Evolutionary conservation across 2,888 invertebrate species (phyloP), one percentile per base, ranked within the genome.

Genomic region (Mythimna pallens): DNA sequence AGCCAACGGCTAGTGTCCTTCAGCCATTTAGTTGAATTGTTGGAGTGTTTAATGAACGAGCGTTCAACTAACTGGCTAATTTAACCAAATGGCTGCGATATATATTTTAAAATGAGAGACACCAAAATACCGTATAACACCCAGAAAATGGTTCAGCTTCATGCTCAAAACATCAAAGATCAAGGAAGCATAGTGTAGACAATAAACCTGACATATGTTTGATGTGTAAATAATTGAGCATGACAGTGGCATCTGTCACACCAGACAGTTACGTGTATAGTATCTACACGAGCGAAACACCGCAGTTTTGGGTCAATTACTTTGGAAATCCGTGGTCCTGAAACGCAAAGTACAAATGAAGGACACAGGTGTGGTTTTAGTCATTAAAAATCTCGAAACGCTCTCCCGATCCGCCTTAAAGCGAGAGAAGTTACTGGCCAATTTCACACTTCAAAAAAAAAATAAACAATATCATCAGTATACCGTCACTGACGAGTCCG

Each of bases 191-290:
- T 30, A 58, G 55, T 59, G 50, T 30, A 34, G 47, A 55, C 22
- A 43, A 62, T 76, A 65, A 65, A 55, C 34, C 22, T 52, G 81
- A 66, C 54, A 66, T 25, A 50, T 63, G 70, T 69, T 70, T 63
- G 65, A 79, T 81, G 78, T 20, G 50, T 65, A 81, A 76, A 81
- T 79, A 81, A 79, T 79, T 70, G 81, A 76, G 70, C 81, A 70
- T 65, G 43, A 70, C 65, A 43, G 6, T 69, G 10, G 54, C 58
- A 81, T 81, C 62, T 76, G 81, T 76, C 78, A 70, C 62, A 50
- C 20, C 40, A 59, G 50, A 63, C 76, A 63, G 64, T 67, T 73
- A 54, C 17, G 20, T 52, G 8, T 50, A 12, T 2, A 20, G 52
- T 66, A 58, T n/a, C 20, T 67, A 43, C 17, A 22, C 25, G 57